These are phyloP conservation scores for Athalia rosae DNA, from an alignment of 2,888 invertebrate species.

Conservation along the genomic window DNA sequence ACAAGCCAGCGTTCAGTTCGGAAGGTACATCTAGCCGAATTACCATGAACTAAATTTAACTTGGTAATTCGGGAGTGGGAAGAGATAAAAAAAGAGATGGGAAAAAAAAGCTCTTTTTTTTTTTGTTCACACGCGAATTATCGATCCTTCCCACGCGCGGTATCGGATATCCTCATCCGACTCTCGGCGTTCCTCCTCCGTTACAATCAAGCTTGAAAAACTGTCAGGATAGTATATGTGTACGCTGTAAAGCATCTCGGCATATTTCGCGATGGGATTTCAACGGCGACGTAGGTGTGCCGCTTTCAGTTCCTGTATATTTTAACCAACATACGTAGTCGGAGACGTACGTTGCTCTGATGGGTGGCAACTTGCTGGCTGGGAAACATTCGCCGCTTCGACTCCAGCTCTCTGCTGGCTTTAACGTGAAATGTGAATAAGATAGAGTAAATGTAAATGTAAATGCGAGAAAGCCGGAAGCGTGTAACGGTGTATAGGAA, in stretches of 20 bases:
- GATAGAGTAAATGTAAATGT: background rate
- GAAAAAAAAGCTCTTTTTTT: background rate
- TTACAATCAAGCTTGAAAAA: background rate
- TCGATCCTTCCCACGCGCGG: too few species aligned
- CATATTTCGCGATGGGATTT: background rate
- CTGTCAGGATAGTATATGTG: background rate
- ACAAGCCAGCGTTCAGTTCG: conserved; percentile 9
- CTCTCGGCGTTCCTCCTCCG: background rate
- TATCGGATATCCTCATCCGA: too few species aligned
- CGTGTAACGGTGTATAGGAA: conserved; percentile 14
- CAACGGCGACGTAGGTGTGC: background rate
- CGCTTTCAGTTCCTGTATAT: background rate
- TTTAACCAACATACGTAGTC: background rate
- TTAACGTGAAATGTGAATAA: conserved; percentile 22
- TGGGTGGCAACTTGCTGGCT: conserved; percentile 19
- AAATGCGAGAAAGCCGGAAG: background rate
- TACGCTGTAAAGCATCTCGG: background rate
- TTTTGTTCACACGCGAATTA: background rate
- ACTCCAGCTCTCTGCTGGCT: background rate
- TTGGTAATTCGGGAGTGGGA: background rate
- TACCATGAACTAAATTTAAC: conserved; percentile 21
- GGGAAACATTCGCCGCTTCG: background rate
- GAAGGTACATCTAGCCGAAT: conserved; percentile 1
- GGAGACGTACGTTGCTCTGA: conserved; percentile 25
- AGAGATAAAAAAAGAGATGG: background rate